A percentile compares a stretch with the other conserved stretches of the same genome.
Evolutionary conservation across 2,888 invertebrate species (phyloP).

Genomic region (Nipponacmea schrenckii): DNA sequence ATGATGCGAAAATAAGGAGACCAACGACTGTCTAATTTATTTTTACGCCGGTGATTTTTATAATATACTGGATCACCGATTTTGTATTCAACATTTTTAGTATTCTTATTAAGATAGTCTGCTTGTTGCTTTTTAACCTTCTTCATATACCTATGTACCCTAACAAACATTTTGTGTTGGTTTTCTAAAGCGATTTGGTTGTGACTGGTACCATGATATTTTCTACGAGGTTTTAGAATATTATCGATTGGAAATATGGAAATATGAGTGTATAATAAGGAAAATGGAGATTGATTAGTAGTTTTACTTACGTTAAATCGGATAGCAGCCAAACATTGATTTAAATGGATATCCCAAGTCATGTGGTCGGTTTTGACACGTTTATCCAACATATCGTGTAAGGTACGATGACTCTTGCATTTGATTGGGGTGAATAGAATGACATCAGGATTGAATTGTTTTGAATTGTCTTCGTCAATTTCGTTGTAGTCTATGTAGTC

Average conservation of each 20-base stretch:
- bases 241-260: conserved; percentile 30
- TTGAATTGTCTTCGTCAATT: too few relatives aligned
- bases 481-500: too few relatives aligned
- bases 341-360: too few relatives aligned
- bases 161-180: conserved; percentile 30
- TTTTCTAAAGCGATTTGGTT: conserved; percentile 29
- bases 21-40: conserved; percentile 32
- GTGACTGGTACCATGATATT: conserved; percentile 25
- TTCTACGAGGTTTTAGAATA: conserved; percentile 24
- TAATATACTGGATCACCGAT: conserved; percentile 33
- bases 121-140: conserved; percentile 28
- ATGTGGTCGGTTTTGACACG: too few relatives aligned
- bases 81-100: conserved; percentile 25
- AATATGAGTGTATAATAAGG: conserved; percentile 28
- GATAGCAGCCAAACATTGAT: too few relatives aligned
- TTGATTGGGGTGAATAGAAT: conserved; percentile 13
- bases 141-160: conserved; percentile 21
- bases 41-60: conserved; percentile 22
- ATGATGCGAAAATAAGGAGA: conserved; percentile 30
- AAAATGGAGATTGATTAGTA: conserved; percentile 31
- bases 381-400: too few relatives aligned
- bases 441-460: conserved; percentile 3
- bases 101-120: conserved; percentile 26
- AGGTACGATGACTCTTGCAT: too few relatives aligned
- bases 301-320: too few relatives aligned